Base-by-base conservation (phyloP, 2,113 vertebrate genomes). In the Ciconia stormi region DNA sequence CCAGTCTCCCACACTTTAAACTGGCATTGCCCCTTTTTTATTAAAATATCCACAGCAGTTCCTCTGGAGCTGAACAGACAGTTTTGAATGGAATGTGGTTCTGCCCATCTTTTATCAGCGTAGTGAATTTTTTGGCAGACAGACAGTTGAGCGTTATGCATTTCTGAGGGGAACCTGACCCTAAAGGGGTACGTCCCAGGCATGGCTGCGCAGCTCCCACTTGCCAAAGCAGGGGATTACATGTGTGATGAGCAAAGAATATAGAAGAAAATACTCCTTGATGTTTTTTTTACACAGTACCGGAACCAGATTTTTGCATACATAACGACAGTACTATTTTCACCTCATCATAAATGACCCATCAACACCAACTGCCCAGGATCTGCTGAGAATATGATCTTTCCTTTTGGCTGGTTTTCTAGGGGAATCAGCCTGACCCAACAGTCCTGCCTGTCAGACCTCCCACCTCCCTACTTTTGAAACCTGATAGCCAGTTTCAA, bases 141-240 rank as follows among this genome's bases (percentile, higher is more conserved):
- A 58, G 42, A 53, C 38, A 40, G n/a, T 36, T 83, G 58, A 82
- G 32, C 40, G n/a, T 34, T 18, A 47, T 19, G 59, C 6, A 46
- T 44, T 78, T 74, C 62, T 6, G 18, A 93, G 44, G 27, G 27
- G 61, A 89, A 56, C 14, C 50, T 78, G 58, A 81, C 29, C 40
- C 1, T 56, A 1, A 47, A 38, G 59, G 38, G 22, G 17, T 69
- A 53, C 0, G 1, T 71, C 40, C 40, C 38, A 53, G 36, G 23
- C 79, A 82, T 0, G 7, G 61, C 7, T 47, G 27, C 52, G 59
- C 69, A 71, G 80, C 38, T 94, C 55, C 50, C 52, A 52, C 55
- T 61, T 91, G 23, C 21, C 13, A 13, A 90, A 89, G 66, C 34
- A 91, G 27, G 36, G 69, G 22, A 70, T 34, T 42, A 38, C 1